phyloP scores from a whole-genome alignment of 2,888 invertebrate species.

The Macropis europaea region DNA sequence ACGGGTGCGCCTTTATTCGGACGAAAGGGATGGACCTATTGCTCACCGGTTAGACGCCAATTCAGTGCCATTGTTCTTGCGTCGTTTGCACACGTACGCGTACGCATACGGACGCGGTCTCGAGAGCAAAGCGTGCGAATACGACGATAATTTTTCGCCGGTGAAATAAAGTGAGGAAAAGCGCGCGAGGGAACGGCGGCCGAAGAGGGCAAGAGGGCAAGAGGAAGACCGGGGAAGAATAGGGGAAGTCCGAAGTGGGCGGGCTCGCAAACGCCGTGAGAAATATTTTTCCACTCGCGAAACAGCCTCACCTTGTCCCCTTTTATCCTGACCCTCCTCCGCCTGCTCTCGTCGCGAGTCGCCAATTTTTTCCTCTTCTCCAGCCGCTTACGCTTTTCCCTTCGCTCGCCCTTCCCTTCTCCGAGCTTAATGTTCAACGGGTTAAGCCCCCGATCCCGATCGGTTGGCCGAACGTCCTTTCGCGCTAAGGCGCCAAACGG shows the following conservation, averaged over 20 bases:
- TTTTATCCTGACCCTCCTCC: constrained; percentile 22
- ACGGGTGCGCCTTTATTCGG: constrained; percentile 79
- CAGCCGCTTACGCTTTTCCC: background rate
- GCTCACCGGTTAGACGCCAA: constrained; percentile 80
- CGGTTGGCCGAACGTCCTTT: too few species aligned
- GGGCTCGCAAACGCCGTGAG: constrained; percentile 71
- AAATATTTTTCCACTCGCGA: constrained; percentile 76
- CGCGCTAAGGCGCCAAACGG: too few species aligned
- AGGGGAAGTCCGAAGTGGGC: constrained; percentile 67
- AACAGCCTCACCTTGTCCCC: constrained; percentile 53
- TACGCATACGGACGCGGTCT: constrained; percentile 33
- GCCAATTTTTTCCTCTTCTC: background rate
- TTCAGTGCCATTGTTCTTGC: constrained; percentile 79
- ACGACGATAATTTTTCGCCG: constrained; percentile 68
- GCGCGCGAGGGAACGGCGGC: constrained; percentile 60
- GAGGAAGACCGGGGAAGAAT: constrained; percentile 52
- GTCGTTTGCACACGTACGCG: constrained; percentile 78
- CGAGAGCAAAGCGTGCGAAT: constrained; percentile 57
- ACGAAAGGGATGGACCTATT: constrained; percentile 79
- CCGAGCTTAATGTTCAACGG: background rate
- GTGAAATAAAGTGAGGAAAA: constrained; percentile 70
- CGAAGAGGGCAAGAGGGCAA: constrained; percentile 49
- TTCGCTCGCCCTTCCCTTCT: background rate
- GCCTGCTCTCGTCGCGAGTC: background rate
- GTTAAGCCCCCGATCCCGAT: too few species aligned